Evolutionary conservation across 2,888 invertebrate genomes (phyloP).

Genomic region (Andrena chrysosceles): DNA sequence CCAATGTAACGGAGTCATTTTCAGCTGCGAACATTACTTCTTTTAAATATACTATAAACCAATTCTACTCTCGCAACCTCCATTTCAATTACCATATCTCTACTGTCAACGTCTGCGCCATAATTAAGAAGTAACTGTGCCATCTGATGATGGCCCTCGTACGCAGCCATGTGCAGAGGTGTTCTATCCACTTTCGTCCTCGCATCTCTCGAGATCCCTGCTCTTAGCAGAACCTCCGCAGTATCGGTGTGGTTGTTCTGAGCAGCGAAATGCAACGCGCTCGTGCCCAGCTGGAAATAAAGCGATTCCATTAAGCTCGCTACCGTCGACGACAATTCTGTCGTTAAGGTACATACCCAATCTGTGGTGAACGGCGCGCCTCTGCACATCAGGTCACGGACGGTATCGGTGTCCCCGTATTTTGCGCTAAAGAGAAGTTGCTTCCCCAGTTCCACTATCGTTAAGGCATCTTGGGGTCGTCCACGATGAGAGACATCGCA

Average conservation of each 20-base stretch:
- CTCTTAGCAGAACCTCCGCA: conserved; percentile 92
- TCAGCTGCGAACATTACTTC: conserved; percentile 86
- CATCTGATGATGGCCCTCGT: conserved; percentile 92
- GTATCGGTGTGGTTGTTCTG: conserved; percentile 92
- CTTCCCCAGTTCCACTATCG: conserved; percentile 93
- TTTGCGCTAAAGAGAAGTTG: conserved; percentile 92
- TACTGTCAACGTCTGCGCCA: conserved; percentile 90
- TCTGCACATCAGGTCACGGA: conserved; percentile 91
- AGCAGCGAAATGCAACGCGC: conserved; percentile 94
- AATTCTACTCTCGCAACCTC: not conserved
- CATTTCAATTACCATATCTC: conserved; percentile 88
- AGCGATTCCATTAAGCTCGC: not conserved
- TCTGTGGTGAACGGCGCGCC: conserved; percentile 97
- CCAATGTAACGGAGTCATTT: conserved; percentile 98
- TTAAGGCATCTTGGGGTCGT: conserved; percentile 81
- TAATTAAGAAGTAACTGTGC: conserved; percentile 89
- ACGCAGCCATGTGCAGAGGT: conserved; percentile 95
- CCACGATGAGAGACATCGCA: conserved; percentile 77
- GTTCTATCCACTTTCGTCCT: conserved; percentile 97
- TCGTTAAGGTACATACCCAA: conserved; percentile 88
- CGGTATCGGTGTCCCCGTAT: conserved; percentile 91
- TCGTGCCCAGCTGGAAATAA: conserved; percentile 91
- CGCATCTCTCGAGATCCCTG: conserved; percentile 95
- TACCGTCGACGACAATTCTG: not conserved
- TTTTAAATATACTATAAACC: not conserved